A percentile compares a stretch with the other conserved stretches of the same genome.
These are phyloP conservation scores for Hipparchia semele DNA, from an alignment of 2,888 invertebrate genomes.

Conservation along the genomic window DNA sequence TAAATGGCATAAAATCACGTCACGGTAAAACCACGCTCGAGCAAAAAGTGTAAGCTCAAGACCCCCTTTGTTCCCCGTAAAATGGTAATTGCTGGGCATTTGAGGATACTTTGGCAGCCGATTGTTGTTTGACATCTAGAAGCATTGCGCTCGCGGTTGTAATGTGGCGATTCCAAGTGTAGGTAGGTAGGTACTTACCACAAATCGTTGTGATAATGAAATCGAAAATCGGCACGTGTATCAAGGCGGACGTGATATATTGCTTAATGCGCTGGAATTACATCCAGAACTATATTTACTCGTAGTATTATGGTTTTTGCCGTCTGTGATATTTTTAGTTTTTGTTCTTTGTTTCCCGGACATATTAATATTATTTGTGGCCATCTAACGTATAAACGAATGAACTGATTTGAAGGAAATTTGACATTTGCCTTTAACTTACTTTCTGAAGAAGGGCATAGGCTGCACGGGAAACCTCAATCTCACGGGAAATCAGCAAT, in stretches of 20 bases:
- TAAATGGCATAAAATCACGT: slow-evolving; percentile 36
- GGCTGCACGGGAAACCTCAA: too few relatives aligned
- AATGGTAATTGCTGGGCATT: slow-evolving; percentile 34
- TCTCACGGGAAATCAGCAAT: too few relatives aligned
- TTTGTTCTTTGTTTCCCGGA: not conserved
- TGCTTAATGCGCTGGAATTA: not conserved
- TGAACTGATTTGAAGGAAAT: too few relatives aligned
- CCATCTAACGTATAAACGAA: too few relatives aligned
- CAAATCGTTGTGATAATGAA: not conserved
- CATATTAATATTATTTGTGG: too few relatives aligned
- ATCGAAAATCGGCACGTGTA: slow-evolving; percentile 20
- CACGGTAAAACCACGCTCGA: slow-evolving; percentile 17
- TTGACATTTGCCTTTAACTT: too few relatives aligned
- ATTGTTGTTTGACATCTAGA: slow-evolving; percentile 27
- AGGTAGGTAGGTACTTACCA: not conserved
- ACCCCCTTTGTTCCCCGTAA: slow-evolving; percentile 31
- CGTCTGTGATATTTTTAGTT: not conserved
- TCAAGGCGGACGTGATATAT: slow-evolving; percentile 35
- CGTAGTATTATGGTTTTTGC: not conserved
- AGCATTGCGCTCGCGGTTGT: slow-evolving; percentile 24
- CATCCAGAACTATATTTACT: not conserved
- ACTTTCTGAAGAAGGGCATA: too few relatives aligned
- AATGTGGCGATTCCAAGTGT: slow-evolving; percentile 10
- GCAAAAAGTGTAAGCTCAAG: slow-evolving; percentile 38
- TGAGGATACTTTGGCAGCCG: slow-evolving; percentile 25